A percentile compares a stretch with the other conserved stretches of the same genome.
These are phyloP conservation scores for Schizopygopsis malacanthus DNA, from an alignment of 2,797 vertebrate genomes.

Conservation along the genomic window DNA sequence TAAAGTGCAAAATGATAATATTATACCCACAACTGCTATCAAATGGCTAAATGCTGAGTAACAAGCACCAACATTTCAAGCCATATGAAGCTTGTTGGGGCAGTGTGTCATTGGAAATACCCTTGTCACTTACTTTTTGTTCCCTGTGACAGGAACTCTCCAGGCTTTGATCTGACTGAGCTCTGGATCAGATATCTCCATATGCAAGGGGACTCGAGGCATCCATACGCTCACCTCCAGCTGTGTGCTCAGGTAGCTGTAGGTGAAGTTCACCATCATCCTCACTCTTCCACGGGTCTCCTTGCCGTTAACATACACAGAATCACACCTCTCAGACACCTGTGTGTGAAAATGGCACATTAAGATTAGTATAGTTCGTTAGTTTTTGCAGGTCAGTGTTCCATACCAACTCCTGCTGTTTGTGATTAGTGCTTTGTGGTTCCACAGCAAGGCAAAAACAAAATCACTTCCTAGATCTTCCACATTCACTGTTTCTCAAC, in stretches of 20 bases:
- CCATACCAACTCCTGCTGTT: background rate
- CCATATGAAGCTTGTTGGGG: background rate
- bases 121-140: slow-evolving; percentile 6
- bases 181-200: slow-evolving; percentile 90
- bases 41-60: background rate
- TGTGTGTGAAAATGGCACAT: slow-evolving; percentile 57
- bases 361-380: background rate
- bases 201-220: slow-evolving; percentile 88
- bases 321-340: slow-evolving; percentile 93
- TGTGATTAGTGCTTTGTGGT: background rate
- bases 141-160: slow-evolving; percentile 79
- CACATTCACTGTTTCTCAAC: background rate
- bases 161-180: slow-evolving; percentile 96
- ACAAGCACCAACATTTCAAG: background rate
- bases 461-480: background rate
- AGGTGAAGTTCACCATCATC: slow-evolving; percentile 88
- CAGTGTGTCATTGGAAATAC: background rate
- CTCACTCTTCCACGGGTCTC: slow-evolving; percentile 87
- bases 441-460: background rate
- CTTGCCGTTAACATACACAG: slow-evolving; percentile 91
- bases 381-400: background rate
- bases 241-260: slow-evolving; percentile 87
- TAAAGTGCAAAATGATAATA: background rate
- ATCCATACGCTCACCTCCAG: slow-evolving; percentile 91
- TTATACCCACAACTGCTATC: background rate